Conservation (phyloP, 2,888 invertebrate species). For the Pollenia angustigena region DNA sequence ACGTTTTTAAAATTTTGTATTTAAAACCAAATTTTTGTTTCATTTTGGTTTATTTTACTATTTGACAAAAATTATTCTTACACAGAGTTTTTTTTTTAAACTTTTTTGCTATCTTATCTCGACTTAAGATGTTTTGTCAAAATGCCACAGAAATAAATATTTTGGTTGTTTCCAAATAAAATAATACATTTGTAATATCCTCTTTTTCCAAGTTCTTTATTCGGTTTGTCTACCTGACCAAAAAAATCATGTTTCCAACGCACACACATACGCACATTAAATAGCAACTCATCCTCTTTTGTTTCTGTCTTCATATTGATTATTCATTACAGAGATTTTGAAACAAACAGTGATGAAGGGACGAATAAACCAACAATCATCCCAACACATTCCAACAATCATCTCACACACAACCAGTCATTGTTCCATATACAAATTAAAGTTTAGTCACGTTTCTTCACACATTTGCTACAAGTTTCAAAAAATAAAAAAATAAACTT, state of each 20-base stretch:
- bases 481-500: constrained; percentile 10
- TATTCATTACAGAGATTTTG: constrained; percentile 54
- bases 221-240: constrained; percentile 12
- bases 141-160: no score
- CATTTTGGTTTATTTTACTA: no score
- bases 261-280: neutral
- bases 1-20: no score
- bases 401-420: no score
- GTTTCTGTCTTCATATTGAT: constrained; percentile 33
- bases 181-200: constrained; percentile 47
- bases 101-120: no score
- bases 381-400: no score
- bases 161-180: constrained; percentile 10
- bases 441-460: constrained; percentile 65
- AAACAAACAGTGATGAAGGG: neutral
- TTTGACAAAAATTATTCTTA: no score
- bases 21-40: no score
- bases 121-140: no score
- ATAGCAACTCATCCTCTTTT: constrained; percentile 14
- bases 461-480: constrained; percentile 45
- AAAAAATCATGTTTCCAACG: constrained; percentile 11
- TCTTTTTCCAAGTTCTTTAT: constrained; percentile 25
- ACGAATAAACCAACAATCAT: neutral
- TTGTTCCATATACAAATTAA: neutral
- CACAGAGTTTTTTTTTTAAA: no score